These are phyloP conservation scores for Peromyscus aztecus DNA, from an alignment of 2,797 vertebrate species.

Conservation along the genomic window DNA sequence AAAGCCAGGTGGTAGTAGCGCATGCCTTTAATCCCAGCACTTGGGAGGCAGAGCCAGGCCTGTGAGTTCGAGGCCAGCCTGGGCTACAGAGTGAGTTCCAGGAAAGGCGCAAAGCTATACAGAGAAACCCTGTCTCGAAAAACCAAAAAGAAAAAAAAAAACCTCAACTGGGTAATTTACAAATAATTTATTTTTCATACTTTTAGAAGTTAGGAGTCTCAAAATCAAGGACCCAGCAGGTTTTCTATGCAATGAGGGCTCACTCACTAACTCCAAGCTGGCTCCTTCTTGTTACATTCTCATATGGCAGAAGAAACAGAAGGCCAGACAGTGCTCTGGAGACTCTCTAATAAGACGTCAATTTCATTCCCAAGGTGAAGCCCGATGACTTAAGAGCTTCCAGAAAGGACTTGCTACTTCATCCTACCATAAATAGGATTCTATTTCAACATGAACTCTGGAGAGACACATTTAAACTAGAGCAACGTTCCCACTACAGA, in stretches of 20 bases:
- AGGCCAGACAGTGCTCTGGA: not conserved
- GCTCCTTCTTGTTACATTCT: not conserved
- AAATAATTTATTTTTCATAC: not conserved
- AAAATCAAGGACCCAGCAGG: not conserved
- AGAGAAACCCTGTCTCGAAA: too few relatives aligned
- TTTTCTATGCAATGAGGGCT: not conserved
- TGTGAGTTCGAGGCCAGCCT: too few relatives aligned
- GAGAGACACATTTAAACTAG: not conserved
- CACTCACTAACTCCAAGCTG: not conserved
- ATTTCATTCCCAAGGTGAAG: not conserved
- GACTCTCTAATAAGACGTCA: not conserved
- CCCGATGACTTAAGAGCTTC: not conserved
- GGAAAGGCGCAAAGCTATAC: too few relatives aligned
- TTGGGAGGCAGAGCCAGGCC: too few relatives aligned
- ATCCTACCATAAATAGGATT: not conserved
- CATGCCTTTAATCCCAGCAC: too few relatives aligned
- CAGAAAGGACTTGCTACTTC: not conserved
- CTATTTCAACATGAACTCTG: not conserved
- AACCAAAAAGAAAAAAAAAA: not conserved
- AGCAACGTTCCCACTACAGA: not conserved
- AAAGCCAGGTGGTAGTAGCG: too few relatives aligned
- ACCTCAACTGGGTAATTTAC: not conserved
- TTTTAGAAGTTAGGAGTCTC: not conserved
- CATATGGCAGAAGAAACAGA: not conserved
- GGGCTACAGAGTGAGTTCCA: too few relatives aligned